Conservation (phyloP, 2,797 vertebrate genomes). For the Corythornis leucogaster region DNA sequence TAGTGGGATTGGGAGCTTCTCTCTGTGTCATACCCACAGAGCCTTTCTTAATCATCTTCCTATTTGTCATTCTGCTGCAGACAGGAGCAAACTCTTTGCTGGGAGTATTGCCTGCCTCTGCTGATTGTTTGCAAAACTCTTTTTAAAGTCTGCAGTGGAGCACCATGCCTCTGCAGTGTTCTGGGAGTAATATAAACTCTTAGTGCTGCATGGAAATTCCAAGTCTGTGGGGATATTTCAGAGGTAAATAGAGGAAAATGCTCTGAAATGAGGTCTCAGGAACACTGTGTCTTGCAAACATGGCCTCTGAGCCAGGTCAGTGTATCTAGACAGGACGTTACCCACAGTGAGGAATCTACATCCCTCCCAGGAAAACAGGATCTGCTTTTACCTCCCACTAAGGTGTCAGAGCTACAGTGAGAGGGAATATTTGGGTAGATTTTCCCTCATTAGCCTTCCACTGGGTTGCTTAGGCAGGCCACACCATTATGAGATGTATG, state of each 20-base stretch:
- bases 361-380: not conserved
- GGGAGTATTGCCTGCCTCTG: not conserved
- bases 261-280: not conserved
- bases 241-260: conserved; percentile 4
- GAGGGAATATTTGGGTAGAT: not conserved
- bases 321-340: not conserved
- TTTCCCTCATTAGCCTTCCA: conserved; percentile 4
- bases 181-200: not conserved
- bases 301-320: not conserved
- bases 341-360: not conserved
- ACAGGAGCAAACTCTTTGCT: not conserved
- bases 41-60: not conserved
- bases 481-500: not conserved
- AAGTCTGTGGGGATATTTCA: not conserved
- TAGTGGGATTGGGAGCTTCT: not conserved
- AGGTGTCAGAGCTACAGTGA: not conserved
- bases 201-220: not conserved
- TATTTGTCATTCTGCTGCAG: not conserved
- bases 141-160: not conserved
- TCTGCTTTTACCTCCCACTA: not conserved
- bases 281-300: not conserved
- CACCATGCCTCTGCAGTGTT: not conserved
- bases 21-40: not conserved
- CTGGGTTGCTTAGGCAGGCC: not conserved
- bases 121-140: not conserved